These are phyloP conservation scores for Steromphala cineraria DNA, from an alignment of 2,888 invertebrate species.

Conservation along the genomic window DNA sequence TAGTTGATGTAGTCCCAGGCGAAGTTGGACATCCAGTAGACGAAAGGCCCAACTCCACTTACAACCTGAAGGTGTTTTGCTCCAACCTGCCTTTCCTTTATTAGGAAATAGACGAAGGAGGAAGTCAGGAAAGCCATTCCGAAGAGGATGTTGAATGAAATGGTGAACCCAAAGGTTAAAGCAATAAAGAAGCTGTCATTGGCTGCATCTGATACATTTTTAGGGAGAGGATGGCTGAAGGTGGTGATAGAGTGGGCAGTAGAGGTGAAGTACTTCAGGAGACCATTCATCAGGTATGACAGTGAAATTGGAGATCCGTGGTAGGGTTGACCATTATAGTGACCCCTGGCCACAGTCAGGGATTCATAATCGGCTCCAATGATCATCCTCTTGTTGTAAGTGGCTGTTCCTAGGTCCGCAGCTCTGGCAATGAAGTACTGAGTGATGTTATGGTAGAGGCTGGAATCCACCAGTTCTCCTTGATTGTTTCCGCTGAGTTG, in stretches of 20 bases:
- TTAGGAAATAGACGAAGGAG: conserved; percentile 66
- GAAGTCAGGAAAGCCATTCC: conserved; percentile 71
- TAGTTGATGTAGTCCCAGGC: conserved; percentile 83
- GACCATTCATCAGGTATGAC: conserved; percentile 66
- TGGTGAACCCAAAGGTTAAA: conserved; percentile 45
- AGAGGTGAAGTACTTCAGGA: conserved; percentile 39
- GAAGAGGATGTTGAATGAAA: conserved; percentile 61
- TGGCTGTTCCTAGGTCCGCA: conserved; percentile 60
- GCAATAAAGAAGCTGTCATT: not conserved
- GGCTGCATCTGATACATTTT: conserved; percentile 2
- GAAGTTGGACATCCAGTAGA: conserved; percentile 84
- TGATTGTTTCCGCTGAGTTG: not conserved
- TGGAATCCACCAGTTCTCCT: not conserved
- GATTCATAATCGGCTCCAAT: conserved; percentile 60
- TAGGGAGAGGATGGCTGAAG: conserved; percentile 46
- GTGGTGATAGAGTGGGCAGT: conserved; percentile 34
- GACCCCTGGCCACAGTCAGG: conserved; percentile 74
- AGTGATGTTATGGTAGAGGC: not conserved
- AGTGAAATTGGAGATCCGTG: conserved; percentile 84
- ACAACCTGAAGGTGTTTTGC: conserved; percentile 71
- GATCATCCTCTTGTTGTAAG: conserved; percentile 72
- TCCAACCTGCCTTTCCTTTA: conserved; percentile 63
- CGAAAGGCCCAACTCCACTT: conserved; percentile 71
- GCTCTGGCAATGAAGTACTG: conserved; percentile 46
- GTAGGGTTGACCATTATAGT: conserved; percentile 87